phyloP scores from a whole-genome alignment of 2,888 invertebrate genomes.

The Netelia virgata region DNA sequence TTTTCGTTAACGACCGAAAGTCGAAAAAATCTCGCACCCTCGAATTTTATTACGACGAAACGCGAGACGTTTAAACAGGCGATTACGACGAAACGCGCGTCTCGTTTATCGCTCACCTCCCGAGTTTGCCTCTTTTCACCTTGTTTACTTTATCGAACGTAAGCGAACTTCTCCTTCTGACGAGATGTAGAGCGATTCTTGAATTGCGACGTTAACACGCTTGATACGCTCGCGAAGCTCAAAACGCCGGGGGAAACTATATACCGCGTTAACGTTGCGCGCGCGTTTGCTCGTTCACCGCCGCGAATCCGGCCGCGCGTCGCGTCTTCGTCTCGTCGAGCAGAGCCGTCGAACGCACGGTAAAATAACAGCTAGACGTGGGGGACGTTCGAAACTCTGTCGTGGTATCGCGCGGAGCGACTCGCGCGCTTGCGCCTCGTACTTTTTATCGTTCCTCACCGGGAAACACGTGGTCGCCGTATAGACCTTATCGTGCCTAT shows the following conservation, averaged over 20 bases:
- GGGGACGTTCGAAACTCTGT: constrained; percentile 75
- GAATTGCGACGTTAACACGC: constrained; percentile 46
- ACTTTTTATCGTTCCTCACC: constrained; percentile 63
- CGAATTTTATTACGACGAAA: too few relatives aligned
- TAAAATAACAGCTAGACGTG: constrained; percentile 68
- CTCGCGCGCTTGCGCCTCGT: constrained; percentile 75
- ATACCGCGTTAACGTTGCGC: not conserved
- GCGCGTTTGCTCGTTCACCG: constrained; percentile 39
- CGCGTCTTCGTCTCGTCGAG: constrained; percentile 43
- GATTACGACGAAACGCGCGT: too few relatives aligned
- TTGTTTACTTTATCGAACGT: not conserved
- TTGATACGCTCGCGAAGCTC: constrained; percentile 6
- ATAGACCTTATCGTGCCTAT: not conserved
- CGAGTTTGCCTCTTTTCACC: too few relatives aligned
- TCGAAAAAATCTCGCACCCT: not conserved
- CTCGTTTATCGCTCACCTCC: too few relatives aligned
- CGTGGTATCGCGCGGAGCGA: constrained; percentile 61
- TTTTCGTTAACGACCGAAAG: constrained; percentile 8
- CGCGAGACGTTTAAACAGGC: too few relatives aligned
- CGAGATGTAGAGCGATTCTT: constrained; percentile 39
- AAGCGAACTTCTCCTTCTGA: not conserved
- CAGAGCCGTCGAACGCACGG: constrained; percentile 43
- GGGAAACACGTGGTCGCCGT: constrained; percentile 65
- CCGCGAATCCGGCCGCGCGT: constrained; percentile 20
- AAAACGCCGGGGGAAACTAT: not conserved